A percentile compares a stretch with the other conserved stretches of the same genome.
Evolutionary conservation across 1,140 invertebrate genomes (phyloP).

Genomic region (Drosophila virilis): DNA sequence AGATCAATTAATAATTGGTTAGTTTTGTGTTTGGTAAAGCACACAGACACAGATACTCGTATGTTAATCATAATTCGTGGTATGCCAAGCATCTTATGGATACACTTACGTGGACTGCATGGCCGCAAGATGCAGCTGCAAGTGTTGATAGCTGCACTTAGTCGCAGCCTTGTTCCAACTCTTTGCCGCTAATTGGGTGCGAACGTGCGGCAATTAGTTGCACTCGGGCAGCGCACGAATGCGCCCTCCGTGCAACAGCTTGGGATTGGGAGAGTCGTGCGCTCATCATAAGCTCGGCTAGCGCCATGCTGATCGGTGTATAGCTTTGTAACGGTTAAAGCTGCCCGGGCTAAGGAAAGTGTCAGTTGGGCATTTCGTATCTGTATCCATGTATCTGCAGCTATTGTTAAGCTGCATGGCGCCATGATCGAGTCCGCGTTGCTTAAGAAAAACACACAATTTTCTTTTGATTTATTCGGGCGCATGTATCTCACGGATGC

Average conservation of each 20-base stretch:
- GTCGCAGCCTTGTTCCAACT: constrained; percentile 49
- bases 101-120: constrained; percentile 6
- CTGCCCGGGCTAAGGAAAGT: constrained; percentile 65
- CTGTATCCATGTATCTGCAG: constrained; percentile 33
- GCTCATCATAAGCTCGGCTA: constrained; percentile 63
- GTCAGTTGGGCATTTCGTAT: constrained; percentile 41
- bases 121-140: constrained; percentile 40
- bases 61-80: constrained; percentile 66
- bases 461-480: constrained; percentile 74
- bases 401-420: constrained; percentile 69
- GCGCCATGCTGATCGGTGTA: constrained; percentile 68
- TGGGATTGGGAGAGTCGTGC: constrained; percentile 55
- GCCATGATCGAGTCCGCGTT: constrained; percentile 48
- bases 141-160: constrained; percentile 81
- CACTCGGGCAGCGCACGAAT: constrained; percentile 71
- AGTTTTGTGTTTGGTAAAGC: neutral
- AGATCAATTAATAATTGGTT: constrained; percentile 60
- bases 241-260: neutral
- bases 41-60: constrained; percentile 8
- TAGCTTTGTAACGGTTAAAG: constrained; percentile 58
- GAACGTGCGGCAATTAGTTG: constrained; percentile 80
- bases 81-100: constrained; percentile 1
- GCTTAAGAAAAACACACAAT: constrained; percentile 29
- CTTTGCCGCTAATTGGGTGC: constrained; percentile 79
- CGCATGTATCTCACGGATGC: constrained; percentile 59